Conservation (phyloP, 2,888 invertebrate genomes). For the Yponomeuta sedellus region DNA sequence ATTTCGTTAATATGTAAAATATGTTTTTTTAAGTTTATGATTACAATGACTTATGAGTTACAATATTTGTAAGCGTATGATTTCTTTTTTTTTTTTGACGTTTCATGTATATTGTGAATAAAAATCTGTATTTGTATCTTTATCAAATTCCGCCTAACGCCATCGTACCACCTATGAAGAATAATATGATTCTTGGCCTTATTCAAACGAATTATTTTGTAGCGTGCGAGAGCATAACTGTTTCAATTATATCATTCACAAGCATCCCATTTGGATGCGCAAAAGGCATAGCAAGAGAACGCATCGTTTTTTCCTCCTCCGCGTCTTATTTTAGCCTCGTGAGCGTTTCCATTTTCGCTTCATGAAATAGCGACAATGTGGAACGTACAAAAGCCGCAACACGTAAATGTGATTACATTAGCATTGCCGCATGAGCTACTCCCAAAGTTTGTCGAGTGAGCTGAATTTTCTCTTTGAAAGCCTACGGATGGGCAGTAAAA, state of each 20-base stretch:
- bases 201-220: too few species aligned
- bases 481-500: neutral
- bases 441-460: conserved; percentile 7
- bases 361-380: neutral
- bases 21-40: too few species aligned
- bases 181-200: too few species aligned
- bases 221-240: neutral
- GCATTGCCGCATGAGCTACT: conserved; percentile 6
- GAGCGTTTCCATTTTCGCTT: neutral
- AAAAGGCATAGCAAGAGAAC: neutral
- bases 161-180: too few species aligned
- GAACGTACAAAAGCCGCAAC: neutral
- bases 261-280: neutral
- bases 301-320: neutral
- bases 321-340: neutral
- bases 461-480: neutral
- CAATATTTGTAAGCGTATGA: too few species aligned
- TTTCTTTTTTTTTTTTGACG: too few species aligned
- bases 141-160: too few species aligned
- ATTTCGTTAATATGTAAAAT: too few species aligned
- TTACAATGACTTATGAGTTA: too few species aligned
- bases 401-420: conserved; percentile 16
- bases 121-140: too few species aligned
- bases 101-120: too few species aligned
- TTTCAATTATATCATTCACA: neutral